Evolutionary conservation across 2,888 invertebrate genomes (phyloP), one percentile per base, ranked within the genome.

Genomic region (Smittia aterrima): DNA sequence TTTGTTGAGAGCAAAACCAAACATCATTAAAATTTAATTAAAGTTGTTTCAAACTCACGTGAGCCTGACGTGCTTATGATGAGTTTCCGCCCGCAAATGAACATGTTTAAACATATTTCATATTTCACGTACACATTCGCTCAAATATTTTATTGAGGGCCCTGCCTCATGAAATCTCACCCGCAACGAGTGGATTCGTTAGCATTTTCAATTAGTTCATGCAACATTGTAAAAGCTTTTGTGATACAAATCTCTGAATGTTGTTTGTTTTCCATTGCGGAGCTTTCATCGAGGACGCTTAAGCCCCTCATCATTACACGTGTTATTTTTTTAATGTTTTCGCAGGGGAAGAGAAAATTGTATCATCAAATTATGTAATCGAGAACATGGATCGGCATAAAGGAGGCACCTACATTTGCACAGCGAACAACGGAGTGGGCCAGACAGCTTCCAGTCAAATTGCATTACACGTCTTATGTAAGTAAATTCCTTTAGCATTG

Each of bases 401-500:
- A 76, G 85, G 85, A 1, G 86, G 86, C 6, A 81, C 84, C 4
- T 86, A 86, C 78, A 83, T 85, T 76, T 87, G 87, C 78, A 84
- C 83, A 11, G 86, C 86, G 4, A 82, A 82, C 76, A 86, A 86
- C 78, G 85, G 85, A 13, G 85, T 86, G 24, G 86, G 86, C 1
- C 83, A 84, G 75, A 83, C 85, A 54, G 85, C 85, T 75, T 82
- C 84, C 3, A 83, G 85, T 75, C 83, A 84, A 77, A 85, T 87
- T 76, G 81, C 83, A 68, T 82, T 86, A 22, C 85, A 85, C 78
- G 85, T 86, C 20, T 80, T 85, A 77, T 86, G 86, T 86, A 81
- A 86, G 85, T 84, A 71, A 58, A 54, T 54, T 47, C 38, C 38
- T 47, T 6, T 6, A 47, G 16, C 16, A 47, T 9, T 32, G 32